Evolutionary conservation across 2,113 vertebrate genomes (phyloP), one percentile per base, ranked within the genome.

Genomic region (Poeciliopsis occidentalis): DNA sequence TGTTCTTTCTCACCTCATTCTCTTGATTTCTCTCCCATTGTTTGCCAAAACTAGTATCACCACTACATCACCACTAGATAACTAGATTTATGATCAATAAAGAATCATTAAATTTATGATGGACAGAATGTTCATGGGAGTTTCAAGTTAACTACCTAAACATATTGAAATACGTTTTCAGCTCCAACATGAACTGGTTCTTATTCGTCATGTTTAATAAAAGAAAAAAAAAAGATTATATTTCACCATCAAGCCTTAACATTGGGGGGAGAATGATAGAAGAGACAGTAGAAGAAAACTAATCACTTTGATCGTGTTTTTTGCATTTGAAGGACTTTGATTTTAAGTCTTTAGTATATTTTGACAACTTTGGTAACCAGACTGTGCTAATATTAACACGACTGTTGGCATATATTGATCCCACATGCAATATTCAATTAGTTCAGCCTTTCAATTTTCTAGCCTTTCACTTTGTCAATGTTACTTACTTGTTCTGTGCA

Each of bases 361-460:
- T 57, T 47, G 44, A 19, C 44, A 47, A 19, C 44, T 13, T 47
- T 57, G 51, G 19, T 57, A 24, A 57, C 51, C 7, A 24, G 51
- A 8, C 51, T 10, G 1, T 57, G 1, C 22, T 24, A 24, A 54
- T 44, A 13, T 68, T 69, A 74, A 62, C 57, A 75, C 12, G 17
- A 75, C 22, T 67, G 76, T 32, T 64, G 47, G 65, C 69, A 69
- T 64, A 80, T 76, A 72, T 60, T 84, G 64, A 80, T 79, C 67
- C 54, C 73, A 70, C 76, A 61, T 81, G 63, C 67, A 83, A 85
- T 80, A 80, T 85, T 88, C 81, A 80, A 60, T 87, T 60, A 76
- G 15, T 74, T 30, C 27, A 32, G 41, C 79, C 57, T 66, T 37
- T 22, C 63, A 8, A 41, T 66, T 31, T 17, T 78, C 63, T 71